Conservation (phyloP, 2,113 vertebrate species). For the Sula dactylatra region DNA sequence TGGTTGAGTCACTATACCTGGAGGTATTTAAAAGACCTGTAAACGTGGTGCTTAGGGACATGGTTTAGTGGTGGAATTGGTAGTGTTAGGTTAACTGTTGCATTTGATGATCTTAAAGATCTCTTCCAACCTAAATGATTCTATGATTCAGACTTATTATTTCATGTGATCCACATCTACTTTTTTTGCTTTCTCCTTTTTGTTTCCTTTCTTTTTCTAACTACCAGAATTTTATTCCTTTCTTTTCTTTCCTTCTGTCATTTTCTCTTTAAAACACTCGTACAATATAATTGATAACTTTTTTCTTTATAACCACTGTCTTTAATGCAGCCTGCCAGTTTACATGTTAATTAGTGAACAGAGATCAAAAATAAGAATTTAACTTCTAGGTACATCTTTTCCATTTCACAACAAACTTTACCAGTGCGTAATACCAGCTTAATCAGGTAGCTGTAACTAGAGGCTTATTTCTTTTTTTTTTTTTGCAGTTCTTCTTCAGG, state of each 20-base stretch:
- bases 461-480: too few species aligned
- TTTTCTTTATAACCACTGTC: not conserved
- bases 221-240: not conserved
- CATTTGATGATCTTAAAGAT: fast-evolving
- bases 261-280: not conserved
- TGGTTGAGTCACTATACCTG: not conserved
- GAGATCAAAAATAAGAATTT: not conserved
- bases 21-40: not conserved
- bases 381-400: not conserved
- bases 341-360: not conserved
- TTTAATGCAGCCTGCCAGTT: not conserved
- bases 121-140: not conserved
- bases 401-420: not conserved
- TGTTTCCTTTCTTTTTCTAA: not conserved
- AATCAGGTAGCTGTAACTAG: not conserved
- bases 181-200: not conserved
- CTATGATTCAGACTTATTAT: not conserved
- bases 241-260: not conserved
- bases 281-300: not conserved
- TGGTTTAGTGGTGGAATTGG: not conserved
- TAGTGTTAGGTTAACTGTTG: not conserved
- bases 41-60: not conserved
- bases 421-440: not conserved
- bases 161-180: not conserved
- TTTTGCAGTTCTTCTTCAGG: not conserved